phyloP scores from a whole-genome alignment of 2,888 invertebrate species.

The Iselma pallidipennis region DNA sequence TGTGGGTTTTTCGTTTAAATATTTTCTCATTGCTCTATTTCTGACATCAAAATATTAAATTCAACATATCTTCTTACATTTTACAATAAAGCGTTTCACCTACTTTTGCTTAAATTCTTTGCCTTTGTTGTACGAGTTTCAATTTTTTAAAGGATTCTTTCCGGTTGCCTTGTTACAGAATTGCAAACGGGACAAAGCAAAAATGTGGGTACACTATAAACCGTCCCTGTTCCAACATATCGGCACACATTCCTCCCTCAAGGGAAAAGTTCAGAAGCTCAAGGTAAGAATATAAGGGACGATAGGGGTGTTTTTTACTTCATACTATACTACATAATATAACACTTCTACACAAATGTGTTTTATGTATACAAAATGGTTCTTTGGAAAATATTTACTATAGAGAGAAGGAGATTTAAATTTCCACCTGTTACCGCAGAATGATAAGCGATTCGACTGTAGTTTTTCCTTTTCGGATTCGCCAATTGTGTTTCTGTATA shows the following conservation, averaged over 20 bases:
- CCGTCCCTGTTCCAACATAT: slow-evolving; percentile 95
- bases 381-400: slow-evolving; percentile 6
- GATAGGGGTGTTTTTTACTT: too few species aligned
- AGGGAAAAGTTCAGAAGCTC: slow-evolving; percentile 94
- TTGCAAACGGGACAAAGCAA: slow-evolving; percentile 76
- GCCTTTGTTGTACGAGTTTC: not conserved
- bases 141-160: not conserved
- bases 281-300: slow-evolving; percentile 64
- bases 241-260: slow-evolving; percentile 91
- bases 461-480: too few species aligned
- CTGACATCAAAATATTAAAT: too few species aligned
- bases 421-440: not conserved
- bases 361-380: slow-evolving; percentile 5
- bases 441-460: too few species aligned
- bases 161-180: slow-evolving; percentile 65
- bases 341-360: not conserved
- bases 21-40: too few species aligned
- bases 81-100: too few species aligned
- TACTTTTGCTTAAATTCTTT: not conserved
- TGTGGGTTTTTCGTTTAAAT: too few species aligned
- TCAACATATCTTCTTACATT: too few species aligned
- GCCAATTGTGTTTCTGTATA: too few species aligned
- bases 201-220: slow-evolving; percentile 83
- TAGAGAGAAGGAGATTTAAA: slow-evolving; percentile 2
- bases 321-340: slow-evolving; percentile 3